These are phyloP conservation scores for Scelioninae gen. 1 DNA, from an alignment of 2,888 invertebrate species.

Conservation along the genomic window DNA sequence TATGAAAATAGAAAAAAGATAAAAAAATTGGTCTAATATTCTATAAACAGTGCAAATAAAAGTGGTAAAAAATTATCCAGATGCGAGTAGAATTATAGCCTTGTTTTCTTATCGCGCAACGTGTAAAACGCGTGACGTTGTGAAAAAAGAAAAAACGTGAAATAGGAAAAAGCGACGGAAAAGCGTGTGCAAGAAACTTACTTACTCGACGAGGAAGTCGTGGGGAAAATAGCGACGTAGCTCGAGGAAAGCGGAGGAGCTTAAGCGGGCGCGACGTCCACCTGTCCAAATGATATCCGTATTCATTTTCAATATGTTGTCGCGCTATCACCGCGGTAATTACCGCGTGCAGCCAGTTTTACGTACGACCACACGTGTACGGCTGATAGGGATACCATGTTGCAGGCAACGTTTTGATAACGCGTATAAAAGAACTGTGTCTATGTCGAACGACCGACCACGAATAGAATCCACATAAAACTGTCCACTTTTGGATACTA, in stretches of 20 bases:
- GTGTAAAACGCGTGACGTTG: no score
- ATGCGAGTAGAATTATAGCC: no score
- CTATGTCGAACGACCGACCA: no score
- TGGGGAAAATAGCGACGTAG: conserved; percentile 7
- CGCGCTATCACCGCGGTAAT: conserved; percentile 78
- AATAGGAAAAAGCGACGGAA: background rate
- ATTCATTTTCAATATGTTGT: conserved; percentile 75
- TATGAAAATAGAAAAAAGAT: no score
- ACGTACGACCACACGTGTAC: conserved; percentile 74
- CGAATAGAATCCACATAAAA: no score
- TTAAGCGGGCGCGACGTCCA: conserved; percentile 73
- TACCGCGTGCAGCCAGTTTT: conserved; percentile 76
- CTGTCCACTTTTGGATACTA: no score
- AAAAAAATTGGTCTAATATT: no score
- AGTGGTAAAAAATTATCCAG: no score
- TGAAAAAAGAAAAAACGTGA: background rate
- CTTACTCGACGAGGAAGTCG: no score
- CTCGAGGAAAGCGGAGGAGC: conserved; percentile 46
- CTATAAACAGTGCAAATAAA: no score
- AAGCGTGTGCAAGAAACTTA: background rate
- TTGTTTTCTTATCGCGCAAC: no score
- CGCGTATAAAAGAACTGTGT: conserved; percentile 58
- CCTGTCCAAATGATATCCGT: conserved; percentile 80
- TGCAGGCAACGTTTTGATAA: conserved; percentile 77
- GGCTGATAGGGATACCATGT: conserved; percentile 77